These are phyloP conservation scores for Cephalopachus bancanus DNA, from an alignment of 2,797 vertebrate species.

Conservation along the genomic window DNA sequence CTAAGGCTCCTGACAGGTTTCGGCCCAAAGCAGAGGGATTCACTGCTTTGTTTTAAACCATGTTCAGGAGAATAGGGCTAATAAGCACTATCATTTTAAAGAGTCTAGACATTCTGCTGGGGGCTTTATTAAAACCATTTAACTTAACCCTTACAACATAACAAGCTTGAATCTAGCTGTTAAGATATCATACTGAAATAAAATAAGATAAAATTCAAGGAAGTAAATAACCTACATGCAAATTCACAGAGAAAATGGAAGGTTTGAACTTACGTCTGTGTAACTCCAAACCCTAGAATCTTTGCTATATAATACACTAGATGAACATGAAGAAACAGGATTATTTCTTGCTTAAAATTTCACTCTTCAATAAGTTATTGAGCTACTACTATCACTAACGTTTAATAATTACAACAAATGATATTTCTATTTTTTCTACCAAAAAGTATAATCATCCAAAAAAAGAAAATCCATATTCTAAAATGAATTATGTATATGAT, in stretches of 20 bases:
- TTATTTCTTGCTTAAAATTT: not conserved
- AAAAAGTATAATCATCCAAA: slow-evolving; percentile 33
- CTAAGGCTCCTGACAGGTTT: not conserved
- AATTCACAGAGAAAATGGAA: slow-evolving; percentile 11
- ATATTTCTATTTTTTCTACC: not conserved
- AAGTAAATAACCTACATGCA: not conserved
- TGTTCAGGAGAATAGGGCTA: not conserved
- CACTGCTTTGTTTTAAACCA: slow-evolving; percentile 35
- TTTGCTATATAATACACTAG: not conserved
- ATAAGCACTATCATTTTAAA: not conserved
- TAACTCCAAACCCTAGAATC: not conserved
- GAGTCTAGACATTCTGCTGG: not conserved
- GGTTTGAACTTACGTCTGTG: not conserved
- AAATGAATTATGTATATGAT: not conserved
- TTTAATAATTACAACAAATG: slow-evolving; percentile 11
- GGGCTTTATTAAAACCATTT: slow-evolving; percentile 23
- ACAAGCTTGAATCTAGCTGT: not conserved
- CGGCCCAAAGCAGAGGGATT: not conserved
- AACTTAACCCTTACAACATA: not conserved
- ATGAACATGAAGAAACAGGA: not conserved
- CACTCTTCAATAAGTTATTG: slow-evolving; percentile 1
- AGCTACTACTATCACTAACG: not conserved
- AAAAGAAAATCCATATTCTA: not conserved
- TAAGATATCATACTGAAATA: slow-evolving; percentile 40
- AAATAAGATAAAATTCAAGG: not conserved